phyloP scores from a whole-genome alignment of 1,140 invertebrate species.

The Drosophila bipectinata region DNA sequence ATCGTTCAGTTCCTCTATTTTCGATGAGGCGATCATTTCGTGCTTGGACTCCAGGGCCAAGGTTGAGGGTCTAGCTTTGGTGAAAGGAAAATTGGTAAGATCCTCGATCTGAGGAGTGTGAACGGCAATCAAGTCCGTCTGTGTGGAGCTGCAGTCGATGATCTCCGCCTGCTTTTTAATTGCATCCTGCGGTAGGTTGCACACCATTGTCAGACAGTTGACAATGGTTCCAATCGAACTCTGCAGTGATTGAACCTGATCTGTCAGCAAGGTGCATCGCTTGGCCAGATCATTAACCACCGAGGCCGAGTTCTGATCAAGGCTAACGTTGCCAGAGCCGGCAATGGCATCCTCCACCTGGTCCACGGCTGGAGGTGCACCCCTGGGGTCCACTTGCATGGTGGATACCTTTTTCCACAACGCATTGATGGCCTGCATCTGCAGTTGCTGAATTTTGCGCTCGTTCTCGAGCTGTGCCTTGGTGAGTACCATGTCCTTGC shows the following conservation, averaged over 20 bases:
- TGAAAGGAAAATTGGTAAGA: conserved; percentile 76
- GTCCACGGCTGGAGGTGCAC: background rate
- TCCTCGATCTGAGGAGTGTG: conserved; percentile 88
- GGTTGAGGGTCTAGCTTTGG: conserved; percentile 74
- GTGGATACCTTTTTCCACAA: conserved; percentile 94
- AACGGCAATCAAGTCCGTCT: conserved; percentile 91
- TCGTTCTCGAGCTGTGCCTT: conserved; percentile 93
- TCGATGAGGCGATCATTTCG: conserved; percentile 32
- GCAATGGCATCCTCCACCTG: conserved; percentile 31
- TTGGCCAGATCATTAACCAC: conserved; percentile 85
- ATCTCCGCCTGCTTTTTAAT: conserved; percentile 65
- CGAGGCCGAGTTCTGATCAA: conserved; percentile 75
- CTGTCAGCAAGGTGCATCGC: conserved; percentile 84
- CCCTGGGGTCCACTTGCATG: conserved; percentile 84
- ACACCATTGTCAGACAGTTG: conserved; percentile 87
- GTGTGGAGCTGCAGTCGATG: conserved; percentile 87
- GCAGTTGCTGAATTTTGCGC: conserved; percentile 92
- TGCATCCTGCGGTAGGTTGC: conserved; percentile 84
- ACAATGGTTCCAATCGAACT: conserved; percentile 90
- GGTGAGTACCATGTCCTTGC: conserved; percentile 91
- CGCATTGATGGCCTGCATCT: conserved; percentile 95
- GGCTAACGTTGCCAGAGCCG: conserved; percentile 42
- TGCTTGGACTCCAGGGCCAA: conserved; percentile 69
- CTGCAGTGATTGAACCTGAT: conserved; percentile 89
- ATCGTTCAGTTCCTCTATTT: conserved; percentile 25